Evolutionary conservation across 2,888 invertebrate species (phyloP).

Genomic region (Lasioglossum calceatum): DNA sequence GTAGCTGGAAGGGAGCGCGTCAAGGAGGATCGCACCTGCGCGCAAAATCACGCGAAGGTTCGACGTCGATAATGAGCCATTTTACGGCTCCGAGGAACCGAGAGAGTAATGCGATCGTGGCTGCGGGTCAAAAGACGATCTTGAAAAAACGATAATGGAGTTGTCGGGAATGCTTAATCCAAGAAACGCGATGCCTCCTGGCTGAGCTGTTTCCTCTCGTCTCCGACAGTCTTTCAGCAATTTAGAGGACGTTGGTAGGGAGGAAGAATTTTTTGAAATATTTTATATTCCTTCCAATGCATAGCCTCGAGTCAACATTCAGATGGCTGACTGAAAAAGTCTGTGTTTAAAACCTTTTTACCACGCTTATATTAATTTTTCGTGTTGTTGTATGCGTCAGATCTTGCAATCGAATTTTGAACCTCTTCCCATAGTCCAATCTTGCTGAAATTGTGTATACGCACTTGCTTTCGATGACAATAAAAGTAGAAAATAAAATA

Average conservation of each 20-base stretch:
- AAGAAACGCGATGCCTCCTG: neutral
- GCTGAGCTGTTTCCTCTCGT: neutral
- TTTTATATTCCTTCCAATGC: neutral
- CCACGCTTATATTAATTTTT: no score
- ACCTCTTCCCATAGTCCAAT: no score
- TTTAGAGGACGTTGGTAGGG: neutral
- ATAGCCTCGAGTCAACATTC: no score
- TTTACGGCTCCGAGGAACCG: neutral
- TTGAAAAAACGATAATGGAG: neutral
- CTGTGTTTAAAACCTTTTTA: no score
- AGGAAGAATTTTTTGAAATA: neutral
- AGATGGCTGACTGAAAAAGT: no score
- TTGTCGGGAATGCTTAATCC: neutral
- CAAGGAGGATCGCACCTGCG: slow-evolving; percentile 35
- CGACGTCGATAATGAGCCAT: slow-evolving; percentile 26
- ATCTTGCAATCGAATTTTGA: no score
- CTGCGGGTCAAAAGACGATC: neutral
- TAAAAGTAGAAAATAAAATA: no score
- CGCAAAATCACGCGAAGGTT: slow-evolving; percentile 41
- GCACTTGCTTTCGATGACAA: no score
- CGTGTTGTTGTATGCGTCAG: no score
- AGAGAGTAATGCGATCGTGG: neutral
- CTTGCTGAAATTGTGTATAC: no score
- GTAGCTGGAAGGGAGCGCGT: neutral
- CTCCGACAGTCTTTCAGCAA: neutral